A percentile compares a stretch with the other conserved stretches of the same genome.
Conservation (phyloP, 1,140 invertebrate species). For the Bilobella aurantiaca region DNA sequence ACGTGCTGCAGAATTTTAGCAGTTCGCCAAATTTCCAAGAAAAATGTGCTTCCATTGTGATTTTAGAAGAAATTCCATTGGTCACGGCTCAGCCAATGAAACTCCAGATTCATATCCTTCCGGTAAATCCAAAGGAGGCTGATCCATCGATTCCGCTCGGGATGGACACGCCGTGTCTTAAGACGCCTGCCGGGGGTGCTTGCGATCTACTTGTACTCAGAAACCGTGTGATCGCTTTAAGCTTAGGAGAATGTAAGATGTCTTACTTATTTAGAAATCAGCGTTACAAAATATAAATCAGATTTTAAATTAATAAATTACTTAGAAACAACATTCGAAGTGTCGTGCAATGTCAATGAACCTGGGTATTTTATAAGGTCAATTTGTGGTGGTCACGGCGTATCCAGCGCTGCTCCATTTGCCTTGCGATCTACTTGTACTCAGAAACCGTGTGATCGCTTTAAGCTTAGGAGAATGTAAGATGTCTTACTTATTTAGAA, state of each 20-base stretch:
- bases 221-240: constrained; percentile 20
- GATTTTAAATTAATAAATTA: not conserved
- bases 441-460: constrained; percentile 20
- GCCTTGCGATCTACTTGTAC: constrained; percentile 15
- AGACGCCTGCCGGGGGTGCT: not conserved
- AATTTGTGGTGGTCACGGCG: constrained; percentile 64
- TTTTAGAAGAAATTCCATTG: constrained; percentile 12
- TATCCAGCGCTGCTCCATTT: constrained; percentile 67
- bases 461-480: constrained; percentile 26
- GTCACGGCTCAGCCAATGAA: not conserved
- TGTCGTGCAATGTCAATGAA: not conserved
- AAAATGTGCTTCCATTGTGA: constrained; percentile 1
- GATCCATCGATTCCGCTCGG: not conserved
- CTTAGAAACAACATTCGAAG: not conserved
- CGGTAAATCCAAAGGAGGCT: not conserved
- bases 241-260: constrained; percentile 24
- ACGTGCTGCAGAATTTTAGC: constrained; percentile 4
- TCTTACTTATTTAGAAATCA: not conserved
- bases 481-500: not conserved
- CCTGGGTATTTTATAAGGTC: constrained; percentile 42
- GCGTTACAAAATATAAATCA: too few relatives aligned
- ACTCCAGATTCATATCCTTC: constrained; percentile 14
- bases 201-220: constrained; percentile 8
- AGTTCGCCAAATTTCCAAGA: not conserved
- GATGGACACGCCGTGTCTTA: not conserved